These are phyloP conservation scores for Heterotis niloticus DNA, from an alignment of 2,113 vertebrate species.

Conservation along the genomic window DNA sequence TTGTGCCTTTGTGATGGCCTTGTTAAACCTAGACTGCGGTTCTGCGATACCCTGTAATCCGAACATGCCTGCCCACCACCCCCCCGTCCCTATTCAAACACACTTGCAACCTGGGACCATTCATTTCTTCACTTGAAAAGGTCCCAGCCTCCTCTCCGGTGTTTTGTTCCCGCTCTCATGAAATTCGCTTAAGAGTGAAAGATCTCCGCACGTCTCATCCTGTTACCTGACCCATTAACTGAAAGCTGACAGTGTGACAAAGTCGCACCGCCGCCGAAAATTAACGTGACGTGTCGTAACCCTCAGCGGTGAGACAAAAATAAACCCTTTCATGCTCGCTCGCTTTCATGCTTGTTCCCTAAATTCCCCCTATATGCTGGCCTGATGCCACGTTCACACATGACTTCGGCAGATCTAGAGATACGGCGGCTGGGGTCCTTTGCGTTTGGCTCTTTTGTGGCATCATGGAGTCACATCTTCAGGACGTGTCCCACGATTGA, in stretches of 20 bases:
- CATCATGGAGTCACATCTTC: too few relatives aligned
- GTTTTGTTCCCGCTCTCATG: constrained; percentile 22
- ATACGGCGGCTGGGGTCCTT: not conserved
- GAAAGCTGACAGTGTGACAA: constrained; percentile 8
- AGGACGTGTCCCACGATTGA: too few relatives aligned
- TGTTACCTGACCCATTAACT: constrained; percentile 17
- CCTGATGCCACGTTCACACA: not conserved
- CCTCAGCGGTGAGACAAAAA: not conserved
- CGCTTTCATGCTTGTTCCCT: not conserved
- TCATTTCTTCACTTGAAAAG: constrained; percentile 30
- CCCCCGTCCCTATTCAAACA: constrained; percentile 5
- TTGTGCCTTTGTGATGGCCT: constrained; percentile 26
- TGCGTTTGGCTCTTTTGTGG: not conserved
- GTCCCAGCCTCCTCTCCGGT: constrained; percentile 1
- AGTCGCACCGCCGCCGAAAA: not conserved
- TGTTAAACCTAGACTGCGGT: constrained; percentile 18
- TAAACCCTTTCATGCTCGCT: not conserved
- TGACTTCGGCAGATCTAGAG: not conserved
- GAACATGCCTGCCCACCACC: constrained; percentile 22
- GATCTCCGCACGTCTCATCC: constrained; percentile 1
- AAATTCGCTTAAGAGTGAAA: constrained; percentile 19
- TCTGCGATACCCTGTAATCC: constrained; percentile 25
- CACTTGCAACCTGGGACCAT: constrained; percentile 20
- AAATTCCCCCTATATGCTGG: not conserved
- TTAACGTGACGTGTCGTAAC: not conserved